Evolutionary conservation across 2,888 invertebrate genomes (phyloP), one percentile per base, ranked within the genome.

Genomic region (Odontocerum albicorne): DNA sequence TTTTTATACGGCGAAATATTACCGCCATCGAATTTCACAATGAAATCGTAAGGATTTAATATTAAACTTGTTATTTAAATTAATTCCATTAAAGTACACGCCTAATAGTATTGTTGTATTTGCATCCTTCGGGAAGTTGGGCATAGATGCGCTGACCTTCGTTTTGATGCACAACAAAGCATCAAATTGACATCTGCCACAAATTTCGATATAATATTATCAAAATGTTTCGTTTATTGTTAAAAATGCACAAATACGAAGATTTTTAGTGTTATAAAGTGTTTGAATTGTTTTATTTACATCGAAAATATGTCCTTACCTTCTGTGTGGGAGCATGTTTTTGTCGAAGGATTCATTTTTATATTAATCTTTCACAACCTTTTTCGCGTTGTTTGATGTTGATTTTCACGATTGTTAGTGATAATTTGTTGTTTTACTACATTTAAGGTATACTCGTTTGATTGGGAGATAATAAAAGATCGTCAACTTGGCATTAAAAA

Each of bases 81-180:
- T 21, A 40, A 46, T 49, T 44, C 32, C 27, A 36, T 44, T 38
- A 3, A 17, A 17, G 10, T 27, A 8, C 21, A 36, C 16, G 39
- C 16, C 17, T 13, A 20, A 13, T 44, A 43, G 42, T 49, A 49
- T 49, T 49, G 53, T 53, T 54, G 49, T 53, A 57, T 57, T 49
- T 57, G 52, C 49, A 49, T 52, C 49, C 32, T 49, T 27, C 36
- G 22, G 73, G 74, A 74, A 77, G 77, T 77, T 74, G 72, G 73
- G 73, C 70, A 68, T 67, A 72, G 75, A 77, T 75, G 75, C 76
- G 75, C 75, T 77, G 77, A 77, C 77, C 77, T 77, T 77, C 77
- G 77, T 75, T 73, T 75, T 72, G 77, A 78, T 78, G 77, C 77
- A 78, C 77, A 78, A 78, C 77, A 78, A 78, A 78, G 77, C 77